phyloP scores from a whole-genome alignment of 2,797 vertebrate genomes.

The Chaetophractus vellerosus region DNA sequence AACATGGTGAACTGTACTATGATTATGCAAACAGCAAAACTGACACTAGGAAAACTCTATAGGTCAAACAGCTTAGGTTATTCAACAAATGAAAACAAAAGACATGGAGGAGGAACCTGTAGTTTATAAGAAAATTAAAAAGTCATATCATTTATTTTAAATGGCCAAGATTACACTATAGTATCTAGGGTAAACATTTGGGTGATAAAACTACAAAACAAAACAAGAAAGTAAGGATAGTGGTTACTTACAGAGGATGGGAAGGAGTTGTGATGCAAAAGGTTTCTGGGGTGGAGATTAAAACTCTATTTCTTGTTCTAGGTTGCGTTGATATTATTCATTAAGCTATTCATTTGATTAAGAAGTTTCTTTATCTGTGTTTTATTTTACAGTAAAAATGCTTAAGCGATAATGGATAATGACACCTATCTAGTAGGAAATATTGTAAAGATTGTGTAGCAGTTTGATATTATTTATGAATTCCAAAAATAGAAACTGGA shows the following conservation, averaged over 20 bases:
- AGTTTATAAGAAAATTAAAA: conserved; percentile 32
- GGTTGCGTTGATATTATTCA: not conserved
- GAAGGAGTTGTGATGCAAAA: not conserved
- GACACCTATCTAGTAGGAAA: not conserved
- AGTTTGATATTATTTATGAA: no score
- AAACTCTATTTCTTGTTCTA: not conserved
- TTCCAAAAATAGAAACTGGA: no score
- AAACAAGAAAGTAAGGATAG: not conserved
- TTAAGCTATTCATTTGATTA: not conserved
- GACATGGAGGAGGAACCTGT: not conserved
- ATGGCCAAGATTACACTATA: conserved; percentile 12
- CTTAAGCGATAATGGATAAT: not conserved
- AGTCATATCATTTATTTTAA: not conserved
- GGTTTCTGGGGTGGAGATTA: not conserved
- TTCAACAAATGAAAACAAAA: conserved; percentile 24
- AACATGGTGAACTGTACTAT: not conserved
- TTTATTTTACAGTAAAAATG: conserved; percentile 40
- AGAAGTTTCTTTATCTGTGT: not conserved
- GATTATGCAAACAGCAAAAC: not conserved
- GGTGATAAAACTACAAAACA: not conserved
- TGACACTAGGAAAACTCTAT: not conserved
- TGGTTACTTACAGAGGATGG: not conserved
- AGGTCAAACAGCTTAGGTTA: not conserved
- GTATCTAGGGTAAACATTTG: conserved; percentile 18
- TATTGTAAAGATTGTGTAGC: not conserved